Base-by-base conservation (phyloP, 2,113 vertebrate genomes). In the Corvus hawaiiensis region DNA sequence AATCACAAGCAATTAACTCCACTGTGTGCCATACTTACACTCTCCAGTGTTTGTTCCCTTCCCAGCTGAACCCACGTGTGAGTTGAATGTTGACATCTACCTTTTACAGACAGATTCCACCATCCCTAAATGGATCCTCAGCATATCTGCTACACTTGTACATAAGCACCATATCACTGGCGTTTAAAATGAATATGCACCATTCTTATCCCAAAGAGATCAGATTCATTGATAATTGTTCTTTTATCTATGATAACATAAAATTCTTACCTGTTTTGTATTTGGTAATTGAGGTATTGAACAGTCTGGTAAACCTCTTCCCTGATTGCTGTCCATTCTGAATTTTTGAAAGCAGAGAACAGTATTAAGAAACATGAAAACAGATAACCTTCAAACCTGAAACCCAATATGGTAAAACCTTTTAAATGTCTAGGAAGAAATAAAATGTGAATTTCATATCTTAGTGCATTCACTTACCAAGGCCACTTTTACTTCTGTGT, bases 301-400 rank as follows among this genome's bases (percentile, higher is more conserved):
- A 74, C 10, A 49, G 16, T 39, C 37, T 83, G 32, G 18, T 46
- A 73, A 89, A 68, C 0, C 2, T 3, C 8, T 81, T 96, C 55
- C 21, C 33, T 43, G 16, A 68, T 23, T 87, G 35, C 13, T 84
- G 13, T 64, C 28, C 32, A 32, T 87, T 74, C 35, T 68, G 35
- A 90, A 78, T 33, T 89, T 94, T 27, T 62, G 54, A 91, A 87
- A 75, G 16, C 52, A 72, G 52, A 84, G 33, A 77, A 48, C 30
- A 58, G 8, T 63, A 35, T 59, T 63, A 75, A 79, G 54, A 67
- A 87, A 48, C 1, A 3, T 39, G 27, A 64, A 39, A 82, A 22
- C 5, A 89, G 81, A 82, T 39, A 68, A 3, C 13, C 14, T 68
- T 91, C 44, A 63, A 75, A 68, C 19, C 16, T 43, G 27, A 95